Percentiles rank a stretch among this genome's conserved stretches.
These are phyloP conservation scores for Watsonalla cultraria DNA, from an alignment of 2,888 invertebrate genomes.

Conservation along the genomic window DNA sequence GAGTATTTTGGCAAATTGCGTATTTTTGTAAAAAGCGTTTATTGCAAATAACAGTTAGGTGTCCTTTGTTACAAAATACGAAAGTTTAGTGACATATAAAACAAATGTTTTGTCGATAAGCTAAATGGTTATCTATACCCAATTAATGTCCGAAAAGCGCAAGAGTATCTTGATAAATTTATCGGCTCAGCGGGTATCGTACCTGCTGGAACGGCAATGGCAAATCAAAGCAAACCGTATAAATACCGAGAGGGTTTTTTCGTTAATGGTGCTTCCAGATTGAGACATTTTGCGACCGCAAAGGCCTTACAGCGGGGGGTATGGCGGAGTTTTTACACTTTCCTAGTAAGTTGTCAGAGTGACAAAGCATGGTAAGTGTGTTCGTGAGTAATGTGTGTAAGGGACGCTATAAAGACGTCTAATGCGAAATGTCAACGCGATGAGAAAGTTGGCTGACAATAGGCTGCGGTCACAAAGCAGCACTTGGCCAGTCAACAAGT, in stretches of 20 bases:
- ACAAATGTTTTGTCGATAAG: constrained; percentile 5
- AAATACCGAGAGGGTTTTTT: constrained; percentile 38
- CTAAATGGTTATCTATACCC: constrained; percentile 4
- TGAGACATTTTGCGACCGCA: constrained; percentile 73
- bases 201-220: constrained; percentile 43
- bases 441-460: constrained; percentile 33
- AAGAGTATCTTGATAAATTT: constrained; percentile 41
- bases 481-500: constrained; percentile 24
- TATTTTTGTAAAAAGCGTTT: constrained; percentile 25
- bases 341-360: constrained; percentile 59
- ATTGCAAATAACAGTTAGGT: constrained; percentile 25
- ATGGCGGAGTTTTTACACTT: constrained; percentile 47
- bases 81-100: constrained; percentile 14
- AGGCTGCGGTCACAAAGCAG: constrained; percentile 30
- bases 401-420: constrained; percentile 29
- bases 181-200: constrained; percentile 54
- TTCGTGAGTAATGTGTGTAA: constrained; percentile 26
- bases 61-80: constrained; percentile 16
- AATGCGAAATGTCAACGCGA: constrained; percentile 23
- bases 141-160: constrained; percentile 12
- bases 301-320: constrained; percentile 64
- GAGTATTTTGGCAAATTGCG: constrained; percentile 33
- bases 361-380: constrained; percentile 43
- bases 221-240: constrained; percentile 35
- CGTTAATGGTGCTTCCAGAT: constrained; percentile 40